phyloP scores from a whole-genome alignment of 1,140 invertebrate species.

The Papilio machaon region DNA sequence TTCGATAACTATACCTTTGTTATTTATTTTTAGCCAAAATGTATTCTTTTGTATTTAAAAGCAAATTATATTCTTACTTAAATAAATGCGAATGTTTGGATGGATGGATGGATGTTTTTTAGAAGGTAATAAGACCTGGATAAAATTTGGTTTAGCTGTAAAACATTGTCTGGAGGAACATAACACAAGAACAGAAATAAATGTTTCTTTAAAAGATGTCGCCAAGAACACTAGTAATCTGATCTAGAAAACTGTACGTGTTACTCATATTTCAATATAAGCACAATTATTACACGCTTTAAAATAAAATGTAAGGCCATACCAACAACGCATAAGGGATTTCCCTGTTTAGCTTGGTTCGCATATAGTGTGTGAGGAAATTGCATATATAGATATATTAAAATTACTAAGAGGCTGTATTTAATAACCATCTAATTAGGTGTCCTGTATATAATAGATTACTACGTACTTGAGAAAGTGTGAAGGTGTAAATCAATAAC shows the following conservation, averaged over 20 bases:
- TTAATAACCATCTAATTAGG: not conserved
- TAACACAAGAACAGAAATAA: too few relatives aligned
- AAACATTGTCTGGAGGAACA: too few relatives aligned
- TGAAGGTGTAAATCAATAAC: not conserved
- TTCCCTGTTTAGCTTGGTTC: not conserved
- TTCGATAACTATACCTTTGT: not conserved
- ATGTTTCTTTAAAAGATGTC: too few relatives aligned
- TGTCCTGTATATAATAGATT: not conserved
- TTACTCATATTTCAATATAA: too few relatives aligned
- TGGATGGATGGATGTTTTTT: too few relatives aligned
- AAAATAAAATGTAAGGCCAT: not conserved
- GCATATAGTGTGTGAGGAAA: too few relatives aligned
- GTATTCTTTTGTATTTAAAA: not conserved
- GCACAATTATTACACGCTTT: too few relatives aligned
- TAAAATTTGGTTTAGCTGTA: too few relatives aligned
- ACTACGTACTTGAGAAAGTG: not conserved
- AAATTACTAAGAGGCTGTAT: not conserved
- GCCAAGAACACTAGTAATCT: too few relatives aligned
- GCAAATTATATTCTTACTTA: not conserved
- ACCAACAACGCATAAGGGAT: not conserved
- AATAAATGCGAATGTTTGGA: too few relatives aligned
- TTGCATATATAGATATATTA: not conserved
- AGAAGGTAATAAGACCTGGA: too few relatives aligned
- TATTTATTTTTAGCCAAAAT: not conserved
- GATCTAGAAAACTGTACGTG: too few relatives aligned